These are phyloP conservation scores for Stenolophus ochropezus DNA, from an alignment of 2,888 invertebrate species.

Conservation along the genomic window DNA sequence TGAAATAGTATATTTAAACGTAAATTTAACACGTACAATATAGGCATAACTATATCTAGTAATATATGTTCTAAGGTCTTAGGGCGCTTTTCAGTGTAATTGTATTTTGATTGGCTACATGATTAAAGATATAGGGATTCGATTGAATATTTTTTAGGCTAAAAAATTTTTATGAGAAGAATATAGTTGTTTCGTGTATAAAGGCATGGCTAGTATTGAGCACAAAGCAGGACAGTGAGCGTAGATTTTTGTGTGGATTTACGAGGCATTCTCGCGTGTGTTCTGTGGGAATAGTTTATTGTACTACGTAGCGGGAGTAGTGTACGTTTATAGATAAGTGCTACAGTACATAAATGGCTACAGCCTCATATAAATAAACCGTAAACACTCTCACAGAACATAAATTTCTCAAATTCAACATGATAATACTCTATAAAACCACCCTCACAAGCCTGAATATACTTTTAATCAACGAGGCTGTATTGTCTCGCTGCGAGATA, in stretches of 20 bases:
- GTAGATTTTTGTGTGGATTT: background rate
- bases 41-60: too few relatives aligned
- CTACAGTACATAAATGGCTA: slow-evolving; percentile 36
- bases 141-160: too few relatives aligned
- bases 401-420: slow-evolving; percentile 51
- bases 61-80: too few relatives aligned
- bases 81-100: too few relatives aligned
- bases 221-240: too few relatives aligned
- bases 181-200: too few relatives aligned
- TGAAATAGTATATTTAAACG: too few relatives aligned
- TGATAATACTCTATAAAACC: slow-evolving; percentile 51
- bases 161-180: too few relatives aligned
- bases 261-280: background rate
- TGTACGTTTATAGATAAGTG: slow-evolving; percentile 25
- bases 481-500: slow-evolving; percentile 37
- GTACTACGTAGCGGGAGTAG: background rate
- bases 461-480: slow-evolving; percentile 45
- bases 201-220: too few relatives aligned
- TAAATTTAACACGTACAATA: too few relatives aligned
- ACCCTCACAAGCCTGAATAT: slow-evolving; percentile 20
- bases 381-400: slow-evolving; percentile 22
- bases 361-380: slow-evolving; percentile 37
- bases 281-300: background rate
- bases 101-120: too few relatives aligned
- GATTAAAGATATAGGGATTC: too few relatives aligned